A percentile compares a stretch with the other conserved stretches of the same genome.
These are phyloP conservation scores for Entosphenus tridentatus DNA, from an alignment of 2,113 vertebrate genomes.

Conservation along the genomic window DNA sequence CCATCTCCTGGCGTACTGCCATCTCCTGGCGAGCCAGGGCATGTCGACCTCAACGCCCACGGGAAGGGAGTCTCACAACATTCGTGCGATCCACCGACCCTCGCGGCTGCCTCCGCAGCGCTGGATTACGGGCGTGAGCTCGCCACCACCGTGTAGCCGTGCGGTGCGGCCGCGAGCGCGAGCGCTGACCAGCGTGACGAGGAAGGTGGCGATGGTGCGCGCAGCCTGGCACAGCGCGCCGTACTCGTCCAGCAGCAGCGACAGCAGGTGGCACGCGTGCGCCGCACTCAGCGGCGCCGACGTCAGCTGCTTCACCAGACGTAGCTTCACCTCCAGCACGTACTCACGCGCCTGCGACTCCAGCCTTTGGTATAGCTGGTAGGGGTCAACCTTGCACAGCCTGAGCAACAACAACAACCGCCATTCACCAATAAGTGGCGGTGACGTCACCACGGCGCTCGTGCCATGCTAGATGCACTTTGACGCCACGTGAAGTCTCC, in stretches of 20 bases:
- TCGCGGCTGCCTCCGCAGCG: too few relatives aligned
- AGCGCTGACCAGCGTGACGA: conserved; percentile 71
- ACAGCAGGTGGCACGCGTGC: conserved; percentile 80
- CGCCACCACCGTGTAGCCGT: too few relatives aligned
- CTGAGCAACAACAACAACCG: conserved; percentile 17
- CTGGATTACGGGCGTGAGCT: too few relatives aligned
- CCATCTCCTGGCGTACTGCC: too few relatives aligned
- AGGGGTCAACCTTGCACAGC: conserved; percentile 82
- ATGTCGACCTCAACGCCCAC: too few relatives aligned
- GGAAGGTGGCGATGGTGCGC: conserved; percentile 75
- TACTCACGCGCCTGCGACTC: conserved; percentile 87
- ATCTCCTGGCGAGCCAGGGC: too few relatives aligned
- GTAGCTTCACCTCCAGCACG: conserved; percentile 81
- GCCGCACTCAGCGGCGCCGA: conserved; percentile 40
- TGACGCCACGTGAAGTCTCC: neutral
- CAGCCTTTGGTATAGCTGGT: conserved; percentile 78
- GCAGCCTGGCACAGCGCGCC: conserved; percentile 76
- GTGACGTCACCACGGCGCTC: neutral
- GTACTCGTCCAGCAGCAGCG: conserved; percentile 78
- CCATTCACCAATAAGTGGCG: neutral
- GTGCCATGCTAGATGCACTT: neutral
- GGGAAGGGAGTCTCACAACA: too few relatives aligned
- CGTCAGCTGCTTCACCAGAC: conserved; percentile 62
- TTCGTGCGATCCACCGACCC: too few relatives aligned
- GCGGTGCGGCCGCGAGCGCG: too few relatives aligned